Evolutionary conservation across 2,888 invertebrate species (phyloP), one percentile per base, ranked within the genome.

Genomic region (Oxycera nigricornis): DNA sequence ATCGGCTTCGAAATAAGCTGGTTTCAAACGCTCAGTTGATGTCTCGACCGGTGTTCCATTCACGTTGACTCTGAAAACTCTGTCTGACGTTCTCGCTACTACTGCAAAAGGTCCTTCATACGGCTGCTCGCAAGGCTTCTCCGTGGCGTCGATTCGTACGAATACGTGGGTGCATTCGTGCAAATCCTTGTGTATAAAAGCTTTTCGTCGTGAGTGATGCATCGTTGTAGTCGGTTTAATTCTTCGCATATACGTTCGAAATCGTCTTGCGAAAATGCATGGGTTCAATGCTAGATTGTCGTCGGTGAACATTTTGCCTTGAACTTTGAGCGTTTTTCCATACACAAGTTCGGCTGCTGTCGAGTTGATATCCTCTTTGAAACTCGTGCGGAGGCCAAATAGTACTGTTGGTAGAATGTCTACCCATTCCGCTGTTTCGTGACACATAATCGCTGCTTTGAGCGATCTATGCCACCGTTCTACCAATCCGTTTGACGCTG

Each of bases 391-490:
- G 2, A 83, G 57, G 0, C 82, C 83, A 1, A 86, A 77, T 0
- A 84, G 75, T 1, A 84, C 80, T 2, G 78, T 76, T 0, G 82
- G 82, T 2, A 85, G 78, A 2, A 75, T 73, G 4, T 78, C 77
- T 1, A 77, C 55, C 82, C 83, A 84, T 28, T 77, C 41, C 9
- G 76, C 67, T 1, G 76, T 73, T 4, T 76, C 72, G 41, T 80
- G 79, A 57, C 79, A 78, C 68, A 46, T 79, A 22, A 83, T 73
- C 0, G 85, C 81, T n/a, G n/a, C n/a, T n/a, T 0, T 85, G 70
- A 85, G 74, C 14, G 80, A 79, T 1, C 85, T 77, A 75, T 86
- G 85, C 73, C 82, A 80, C 9, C 84, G 75, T 76, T 86, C 84
- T 1, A 86, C 79, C 75, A 83, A 79, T 0, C 84, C 84, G 62